These are phyloP conservation scores for Polyommatus iphigenia DNA, from an alignment of 2,888 invertebrate genomes.

Conservation along the genomic window DNA sequence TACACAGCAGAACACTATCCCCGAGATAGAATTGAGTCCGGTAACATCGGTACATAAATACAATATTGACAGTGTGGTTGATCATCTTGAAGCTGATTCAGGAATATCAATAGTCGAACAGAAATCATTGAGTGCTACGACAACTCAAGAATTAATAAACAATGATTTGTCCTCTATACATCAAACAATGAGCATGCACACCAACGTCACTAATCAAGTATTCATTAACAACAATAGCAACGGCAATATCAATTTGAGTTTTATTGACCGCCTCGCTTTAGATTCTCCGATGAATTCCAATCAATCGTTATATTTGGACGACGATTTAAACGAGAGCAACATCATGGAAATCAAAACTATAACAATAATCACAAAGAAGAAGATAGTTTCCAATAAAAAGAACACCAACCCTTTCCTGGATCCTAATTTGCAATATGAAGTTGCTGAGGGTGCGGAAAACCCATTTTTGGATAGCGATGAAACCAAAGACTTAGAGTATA, in stretches of 20 bases:
- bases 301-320: conserved; percentile 68
- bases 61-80: conserved; percentile 31
- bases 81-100: conserved; percentile 53
- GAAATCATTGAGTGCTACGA: conserved; percentile 50
- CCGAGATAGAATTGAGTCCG: neutral
- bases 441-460: conserved; percentile 49
- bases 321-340: conserved; percentile 76
- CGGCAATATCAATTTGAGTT: conserved; percentile 66
- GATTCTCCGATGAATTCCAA: conserved; percentile 67
- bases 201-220: conserved; percentile 62
- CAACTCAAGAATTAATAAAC: conserved; percentile 41
- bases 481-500: conserved; percentile 59
- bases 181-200: conserved; percentile 59
- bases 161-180: conserved; percentile 46
- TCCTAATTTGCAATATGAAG: conserved; percentile 52
- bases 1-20: conserved; percentile 36
- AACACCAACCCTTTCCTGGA: conserved; percentile 74
- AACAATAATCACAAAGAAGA: conserved; percentile 71
- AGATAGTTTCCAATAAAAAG: conserved; percentile 52
- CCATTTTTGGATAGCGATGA: conserved; percentile 56
- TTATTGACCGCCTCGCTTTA: conserved; percentile 69
- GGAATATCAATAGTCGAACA: conserved; percentile 60
- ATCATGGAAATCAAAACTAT: conserved; percentile 79
- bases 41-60: conserved; percentile 27
- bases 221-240: conserved; percentile 63